phyloP scores from a whole-genome alignment of 1,140 invertebrate genomes.

The Chrysopa pallens region DNA sequence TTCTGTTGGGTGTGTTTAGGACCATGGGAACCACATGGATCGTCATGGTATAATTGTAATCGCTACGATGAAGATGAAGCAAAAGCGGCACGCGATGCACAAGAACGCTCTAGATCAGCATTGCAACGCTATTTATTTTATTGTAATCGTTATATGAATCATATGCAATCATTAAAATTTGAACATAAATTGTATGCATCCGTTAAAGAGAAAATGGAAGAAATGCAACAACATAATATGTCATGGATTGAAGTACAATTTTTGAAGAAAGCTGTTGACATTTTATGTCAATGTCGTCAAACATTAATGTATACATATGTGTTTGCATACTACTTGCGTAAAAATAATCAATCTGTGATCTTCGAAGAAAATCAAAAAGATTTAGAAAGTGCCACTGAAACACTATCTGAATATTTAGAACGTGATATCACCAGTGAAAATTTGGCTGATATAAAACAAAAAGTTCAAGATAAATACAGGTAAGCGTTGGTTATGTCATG shows the following conservation, averaged over 20 bases:
- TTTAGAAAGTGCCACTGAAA: constrained; percentile 92
- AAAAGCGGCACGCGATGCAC: constrained; percentile 86
- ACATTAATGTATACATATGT: constrained; percentile 99
- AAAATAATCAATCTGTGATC: constrained; percentile 97
- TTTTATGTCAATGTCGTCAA: constrained; percentile 91
- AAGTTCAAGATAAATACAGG: constrained; percentile 98
- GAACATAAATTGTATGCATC: constrained; percentile 90
- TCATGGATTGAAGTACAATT: constrained; percentile 99
- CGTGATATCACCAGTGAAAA: constrained; percentile 96
- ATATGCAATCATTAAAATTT: constrained; percentile 97
- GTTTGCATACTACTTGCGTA: constrained; percentile 94
- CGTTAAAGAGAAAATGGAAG: constrained; percentile 96
- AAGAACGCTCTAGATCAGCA: constrained; percentile 84
- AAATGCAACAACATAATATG: constrained; percentile 99
- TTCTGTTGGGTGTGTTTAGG: constrained; percentile 99
- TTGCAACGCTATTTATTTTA: constrained; percentile 93
- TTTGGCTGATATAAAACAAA: constrained; percentile 94
- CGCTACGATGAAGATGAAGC: constrained; percentile 95
- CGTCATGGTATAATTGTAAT: constrained; percentile 98
- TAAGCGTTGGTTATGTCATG: constrained; percentile 29
- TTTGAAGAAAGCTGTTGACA: constrained; percentile 93
- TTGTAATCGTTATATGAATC: constrained; percentile 98
- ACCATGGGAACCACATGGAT: constrained; percentile 96
- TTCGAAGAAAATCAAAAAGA: constrained; percentile 99
- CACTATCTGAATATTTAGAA: constrained; percentile 92